Conservation (phyloP, 53 echinoderm and acorn worm genomes). For the Paracentrotus lividus region DNA sequence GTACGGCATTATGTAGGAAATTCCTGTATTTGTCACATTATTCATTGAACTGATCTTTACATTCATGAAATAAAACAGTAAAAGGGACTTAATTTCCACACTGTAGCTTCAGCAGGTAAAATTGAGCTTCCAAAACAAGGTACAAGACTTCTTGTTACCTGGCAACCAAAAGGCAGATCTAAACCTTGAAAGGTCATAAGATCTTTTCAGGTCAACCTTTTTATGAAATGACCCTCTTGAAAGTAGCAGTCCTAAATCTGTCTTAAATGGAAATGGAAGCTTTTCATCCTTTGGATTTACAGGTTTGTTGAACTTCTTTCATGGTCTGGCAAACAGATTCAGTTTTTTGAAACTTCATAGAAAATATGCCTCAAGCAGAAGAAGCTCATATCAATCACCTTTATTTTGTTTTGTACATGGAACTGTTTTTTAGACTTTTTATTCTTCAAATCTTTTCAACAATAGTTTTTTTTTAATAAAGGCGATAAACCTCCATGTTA, state of each 20-base stretch:
- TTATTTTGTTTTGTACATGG: not conserved
- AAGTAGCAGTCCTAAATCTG: conserved; percentile 15
- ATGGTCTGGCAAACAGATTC: not conserved
- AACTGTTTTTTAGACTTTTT: too few relatives aligned
- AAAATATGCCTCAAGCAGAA: not conserved
- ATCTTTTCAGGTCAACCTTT: conserved; percentile 42
- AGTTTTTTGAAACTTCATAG: not conserved
- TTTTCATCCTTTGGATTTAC: conserved; percentile 27
- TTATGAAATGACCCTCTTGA: not conserved
- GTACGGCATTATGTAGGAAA: too few relatives aligned
- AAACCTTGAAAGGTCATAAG: conserved; percentile 4
- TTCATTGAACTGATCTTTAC: too few relatives aligned
- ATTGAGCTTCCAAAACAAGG: not conserved
- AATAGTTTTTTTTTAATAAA: not conserved
- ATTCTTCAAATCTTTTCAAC: too few relatives aligned
- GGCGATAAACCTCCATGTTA: not conserved
- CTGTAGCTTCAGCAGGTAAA: not conserved
- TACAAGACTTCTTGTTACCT: not conserved
- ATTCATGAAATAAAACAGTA: not conserved
- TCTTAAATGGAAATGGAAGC: conserved; percentile 30
- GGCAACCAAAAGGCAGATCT: not conserved
- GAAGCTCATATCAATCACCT: not conserved
- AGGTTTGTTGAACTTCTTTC: conserved; percentile 12
- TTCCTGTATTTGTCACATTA: too few relatives aligned
- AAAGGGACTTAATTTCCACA: not conserved